A percentile compares a stretch with the other conserved stretches of the same genome.
Conservation (phyloP, 2,888 invertebrate species). For the Seira ritae region DNA sequence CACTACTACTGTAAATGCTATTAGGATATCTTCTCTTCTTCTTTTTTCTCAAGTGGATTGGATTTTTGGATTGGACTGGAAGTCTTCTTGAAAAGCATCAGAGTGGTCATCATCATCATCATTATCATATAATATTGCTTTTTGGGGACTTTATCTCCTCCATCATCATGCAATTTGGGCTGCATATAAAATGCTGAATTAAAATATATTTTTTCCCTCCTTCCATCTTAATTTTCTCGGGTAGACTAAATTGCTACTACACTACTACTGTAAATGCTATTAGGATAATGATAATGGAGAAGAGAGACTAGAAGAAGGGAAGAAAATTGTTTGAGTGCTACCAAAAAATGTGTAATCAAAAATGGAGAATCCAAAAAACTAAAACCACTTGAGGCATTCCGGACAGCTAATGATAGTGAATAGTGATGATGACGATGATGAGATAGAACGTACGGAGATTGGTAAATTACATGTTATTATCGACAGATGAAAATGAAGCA, state of each 20-base stretch:
- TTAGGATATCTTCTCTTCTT: slow-evolving; percentile 56
- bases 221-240: too few species aligned
- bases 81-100: too few species aligned
- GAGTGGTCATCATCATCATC: slow-evolving; percentile 20
- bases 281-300: not conserved
- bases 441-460: slow-evolving; percentile 24
- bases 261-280: not conserved
- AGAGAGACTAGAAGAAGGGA: not conserved
- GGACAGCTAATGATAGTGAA: too few species aligned
- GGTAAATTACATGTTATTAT: slow-evolving; percentile 61
- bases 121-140: slow-evolving; percentile 19
- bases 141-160: too few species aligned
- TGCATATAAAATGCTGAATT: too few species aligned
- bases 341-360: slow-evolving; percentile 23
- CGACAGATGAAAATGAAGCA: slow-evolving; percentile 24
- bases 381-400: slow-evolving; percentile 55
- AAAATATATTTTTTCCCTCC: too few species aligned
- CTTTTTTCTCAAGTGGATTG: too few species aligned
- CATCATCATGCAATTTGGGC: too few species aligned
- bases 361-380: slow-evolving; percentile 31
- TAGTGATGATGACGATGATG: slow-evolving; percentile 22
- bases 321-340: too few species aligned
- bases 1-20: too few species aligned
- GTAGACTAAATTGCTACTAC: too few species aligned
- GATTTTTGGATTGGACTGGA: not conserved